Base-by-base conservation (phyloP, 2,888 invertebrate genomes). In the Tetrapedia diversipes region DNA sequence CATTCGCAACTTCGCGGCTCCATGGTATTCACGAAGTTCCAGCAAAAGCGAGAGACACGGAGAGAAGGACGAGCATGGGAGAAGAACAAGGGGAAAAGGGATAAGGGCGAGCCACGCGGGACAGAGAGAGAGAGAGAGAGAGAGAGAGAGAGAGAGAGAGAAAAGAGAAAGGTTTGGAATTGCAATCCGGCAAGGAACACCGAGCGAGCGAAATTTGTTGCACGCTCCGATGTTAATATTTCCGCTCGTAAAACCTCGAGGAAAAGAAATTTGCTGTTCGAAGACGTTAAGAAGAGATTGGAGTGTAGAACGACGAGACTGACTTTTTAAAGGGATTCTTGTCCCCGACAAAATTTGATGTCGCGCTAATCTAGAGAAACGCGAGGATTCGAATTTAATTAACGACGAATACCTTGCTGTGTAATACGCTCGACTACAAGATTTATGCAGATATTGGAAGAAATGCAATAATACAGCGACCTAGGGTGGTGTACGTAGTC, bases 1-100 rank as follows among this genome's bases (percentile, higher is more conserved):
- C 75, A 77, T 79, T 82, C 77, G 81, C 77, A 86, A 86, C 83
- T 86, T 84, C 72, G 72, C 77, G 81, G 80, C 83, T 81, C 68
- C 71, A 45, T 70, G 72, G 77, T 82, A 81, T 85, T 80, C 77
- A 68, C 77, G 67, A 83, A 86, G 78, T 86, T 85, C 60, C 68
- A n/a, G 22, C 32, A 63, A 49, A 37, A 22, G 54, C 32, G 41
- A 51, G 41, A 37, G 53, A 53, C n/a, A n/a, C 24, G 39, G 34
- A 56, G 53, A 45, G 56, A 32, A 27, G 45, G 49, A 34, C 4
- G 19, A 11, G 4, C 10, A 45, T 11, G 39, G 41, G 16, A 27
- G 39, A 16, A 43, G 4, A n/a, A 29, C 4, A 34, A 34, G 37
- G n/a, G 37, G 8, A 22, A 59, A 39, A 47, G 22, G 34, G 24